Base-by-base conservation (phyloP, 2,113 vertebrate genomes). In the Ctenodactylus gundi region DNA sequence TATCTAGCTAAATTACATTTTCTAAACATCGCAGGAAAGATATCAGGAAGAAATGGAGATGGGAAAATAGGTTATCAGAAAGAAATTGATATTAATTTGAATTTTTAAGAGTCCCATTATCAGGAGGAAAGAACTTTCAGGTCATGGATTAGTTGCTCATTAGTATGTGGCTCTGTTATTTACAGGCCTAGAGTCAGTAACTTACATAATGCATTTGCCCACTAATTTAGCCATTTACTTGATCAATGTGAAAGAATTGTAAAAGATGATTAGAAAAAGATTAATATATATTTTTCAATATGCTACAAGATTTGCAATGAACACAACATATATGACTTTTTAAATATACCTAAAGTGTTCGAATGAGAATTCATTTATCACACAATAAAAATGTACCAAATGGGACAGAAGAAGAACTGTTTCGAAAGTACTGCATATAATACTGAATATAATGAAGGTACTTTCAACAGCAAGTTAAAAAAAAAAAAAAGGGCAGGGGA, bases 141-240 rank as follows among this genome's bases (percentile, higher is more conserved):
- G 34, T 25, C 53, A 67, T 41, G 36, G 70, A 95, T 95, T 94
- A 89, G 86, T 93, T 83, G 91, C 67, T 94, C 68, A 29, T 44
- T 68, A 90, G 55, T 51, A 6, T 85, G 72, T 60, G 51, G 41
- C 85, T 91, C 80, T 83, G 53, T 41, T 87, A 58, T 85, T 31
- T 85, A 23, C 8, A 86, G 68, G 36, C 68, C 15, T 4, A 34
- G 23, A 95, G 64, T 64, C 58, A 41, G 60, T 82, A 53, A 85
- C 25, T 76, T 88, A 31, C 12, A 7, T 6, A 85, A 93, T 10
- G 25, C 49, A 87, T 97, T 89, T 93, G 94, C 51, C 70, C 65
- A 75, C 60, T 88, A 78, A 91, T 91, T 95, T 88, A 76, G 60
- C 84, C 81, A 73, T 87, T 90, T 85, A 72, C 25, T 93, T 88